Evolutionary conservation across 2,888 invertebrate species (phyloP).

Genomic region (Amphipyra tragopoginis): DNA sequence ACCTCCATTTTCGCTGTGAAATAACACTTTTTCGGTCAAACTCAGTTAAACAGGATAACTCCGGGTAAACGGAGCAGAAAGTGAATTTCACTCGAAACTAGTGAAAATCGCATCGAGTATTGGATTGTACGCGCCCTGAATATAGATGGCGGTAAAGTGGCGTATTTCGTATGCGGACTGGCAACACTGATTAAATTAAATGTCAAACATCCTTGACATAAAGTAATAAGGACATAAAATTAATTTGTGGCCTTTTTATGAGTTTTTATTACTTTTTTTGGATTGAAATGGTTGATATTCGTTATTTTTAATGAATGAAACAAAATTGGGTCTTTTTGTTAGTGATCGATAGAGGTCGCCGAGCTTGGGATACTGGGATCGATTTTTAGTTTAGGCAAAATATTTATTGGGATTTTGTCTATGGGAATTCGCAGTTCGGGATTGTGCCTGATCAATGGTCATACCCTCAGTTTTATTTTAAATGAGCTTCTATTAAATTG

Average conservation of each 20-base stretch:
- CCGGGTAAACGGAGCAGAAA: conserved; percentile 76
- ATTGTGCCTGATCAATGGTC: no score
- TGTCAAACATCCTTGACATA: conserved; percentile 54
- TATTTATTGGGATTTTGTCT: no score
- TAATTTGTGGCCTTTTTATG: conserved; percentile 44
- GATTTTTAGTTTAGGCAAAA: neutral
- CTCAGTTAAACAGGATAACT: conserved; percentile 54
- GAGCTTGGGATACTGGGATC: neutral
- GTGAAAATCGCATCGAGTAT: conserved; percentile 78
- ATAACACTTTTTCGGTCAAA: conserved; percentile 33
- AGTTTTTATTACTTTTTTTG: conserved; percentile 34
- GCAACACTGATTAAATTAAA: conserved; percentile 57
- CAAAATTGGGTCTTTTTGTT: neutral
- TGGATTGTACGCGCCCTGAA: conserved; percentile 61
- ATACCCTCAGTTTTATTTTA: no score
- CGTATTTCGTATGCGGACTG: conserved; percentile 62
- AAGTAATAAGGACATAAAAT: conserved; percentile 48
- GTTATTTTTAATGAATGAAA: conserved; percentile 11
- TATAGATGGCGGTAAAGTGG: conserved; percentile 65
- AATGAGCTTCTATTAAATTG: no score
- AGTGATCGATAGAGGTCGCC: neutral
- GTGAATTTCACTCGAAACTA: conserved; percentile 80
- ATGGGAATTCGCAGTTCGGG: no score
- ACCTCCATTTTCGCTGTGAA: conserved; percentile 20
- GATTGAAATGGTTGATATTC: conserved; percentile 5